Percentiles rank a stretch among this genome's conserved stretches.
phyloP scores from a whole-genome alignment of 2,888 invertebrate species.

The Andrena flavipes region DNA sequence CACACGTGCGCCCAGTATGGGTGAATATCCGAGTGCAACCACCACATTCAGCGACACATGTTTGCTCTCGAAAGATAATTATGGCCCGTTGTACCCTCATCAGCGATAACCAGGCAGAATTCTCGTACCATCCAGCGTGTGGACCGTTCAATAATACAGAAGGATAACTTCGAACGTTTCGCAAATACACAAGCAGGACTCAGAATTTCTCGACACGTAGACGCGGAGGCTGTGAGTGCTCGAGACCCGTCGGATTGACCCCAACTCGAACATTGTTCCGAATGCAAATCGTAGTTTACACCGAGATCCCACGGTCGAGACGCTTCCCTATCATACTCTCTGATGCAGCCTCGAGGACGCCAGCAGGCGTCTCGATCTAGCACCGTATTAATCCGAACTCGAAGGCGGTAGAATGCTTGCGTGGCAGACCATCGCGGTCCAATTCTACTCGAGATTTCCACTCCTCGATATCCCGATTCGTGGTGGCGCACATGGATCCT shows the following conservation, averaged over 20 bases:
- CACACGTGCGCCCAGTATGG: not conserved
- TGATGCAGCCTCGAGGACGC: conserved; percentile 64
- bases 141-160: conserved; percentile 32
- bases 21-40: not conserved
- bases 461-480: conserved; percentile 30
- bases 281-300: conserved; percentile 74
- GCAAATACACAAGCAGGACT: conserved; percentile 54
- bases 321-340: conserved; percentile 55
- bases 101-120: conserved; percentile 25
- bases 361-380: conserved; percentile 47
- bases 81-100: not conserved
- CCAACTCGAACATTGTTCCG: conserved; percentile 68
- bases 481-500: conserved; percentile 31
- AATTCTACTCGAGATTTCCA: conserved; percentile 42
- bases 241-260: conserved; percentile 63
- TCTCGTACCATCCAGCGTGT: conserved; percentile 11
- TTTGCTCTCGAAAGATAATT: conserved; percentile 18
- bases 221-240: conserved; percentile 26
- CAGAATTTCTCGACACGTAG: conserved; percentile 50
- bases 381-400: conserved; percentile 48
- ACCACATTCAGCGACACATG: not conserved
- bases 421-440: conserved; percentile 48
- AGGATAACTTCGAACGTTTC: conserved; percentile 57
- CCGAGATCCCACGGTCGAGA: conserved; percentile 42
- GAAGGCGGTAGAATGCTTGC: conserved; percentile 54